phyloP scores from a whole-genome alignment of 2,888 invertebrate species.

The Hemicrepidius hirtus region DNA sequence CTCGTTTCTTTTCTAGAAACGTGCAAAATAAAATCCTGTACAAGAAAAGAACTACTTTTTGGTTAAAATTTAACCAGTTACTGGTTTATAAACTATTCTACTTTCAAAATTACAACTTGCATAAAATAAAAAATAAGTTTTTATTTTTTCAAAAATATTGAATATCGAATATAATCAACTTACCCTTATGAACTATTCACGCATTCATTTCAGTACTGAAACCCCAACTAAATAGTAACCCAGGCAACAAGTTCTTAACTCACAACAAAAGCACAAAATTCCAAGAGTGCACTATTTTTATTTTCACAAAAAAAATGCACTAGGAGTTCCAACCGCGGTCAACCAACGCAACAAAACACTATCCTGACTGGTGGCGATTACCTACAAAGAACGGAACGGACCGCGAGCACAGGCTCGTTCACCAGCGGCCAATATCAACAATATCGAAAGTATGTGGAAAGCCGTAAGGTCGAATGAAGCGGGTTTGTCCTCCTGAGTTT shows the following conservation, averaged over 20 bases:
- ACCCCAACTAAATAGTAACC: conserved; percentile 44
- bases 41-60: too few relatives aligned
- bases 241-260: conserved; percentile 46
- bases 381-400: conserved; percentile 41
- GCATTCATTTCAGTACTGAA: conserved; percentile 31
- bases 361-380: conserved; percentile 26
- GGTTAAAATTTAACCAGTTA: too few relatives aligned
- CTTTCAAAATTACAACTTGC: background rate
- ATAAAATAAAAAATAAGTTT: background rate
- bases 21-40: too few relatives aligned
- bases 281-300: conserved; percentile 35
- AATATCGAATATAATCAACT: conserved; percentile 22
- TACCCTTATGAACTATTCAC: conserved; percentile 46
- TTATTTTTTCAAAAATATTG: too few relatives aligned
- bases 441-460: conserved; percentile 61
- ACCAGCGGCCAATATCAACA: conserved; percentile 56
- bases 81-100: too few relatives aligned
- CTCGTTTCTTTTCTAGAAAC: too few relatives aligned
- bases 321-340: conserved; percentile 6
- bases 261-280: conserved; percentile 42
- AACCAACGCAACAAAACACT: conserved; percentile 27
- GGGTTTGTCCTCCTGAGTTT: conserved; percentile 53
- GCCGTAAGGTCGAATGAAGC: conserved; percentile 56
- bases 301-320: conserved; percentile 28
- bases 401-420: conserved; percentile 42